These are phyloP conservation scores for Erpobdella octoculata DNA, from an alignment of 2,888 invertebrate genomes.

Conservation along the genomic window DNA sequence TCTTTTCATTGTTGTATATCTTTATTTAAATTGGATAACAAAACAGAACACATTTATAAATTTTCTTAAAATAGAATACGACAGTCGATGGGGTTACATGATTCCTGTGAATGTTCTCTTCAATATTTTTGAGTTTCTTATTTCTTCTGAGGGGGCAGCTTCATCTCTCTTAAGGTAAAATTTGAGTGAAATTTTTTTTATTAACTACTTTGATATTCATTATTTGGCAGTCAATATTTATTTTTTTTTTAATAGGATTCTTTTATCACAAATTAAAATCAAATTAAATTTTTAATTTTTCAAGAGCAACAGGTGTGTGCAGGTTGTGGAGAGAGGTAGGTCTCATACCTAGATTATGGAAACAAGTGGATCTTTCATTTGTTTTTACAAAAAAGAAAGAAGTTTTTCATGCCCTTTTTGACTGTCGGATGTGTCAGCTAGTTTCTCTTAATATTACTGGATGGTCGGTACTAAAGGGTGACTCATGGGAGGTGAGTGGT, in stretches of 20 bases:
- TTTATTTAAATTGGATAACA: too few relatives aligned
- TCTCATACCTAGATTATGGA: not conserved
- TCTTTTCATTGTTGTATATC: too few relatives aligned
- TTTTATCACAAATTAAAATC: too few relatives aligned
- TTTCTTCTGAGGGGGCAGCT: not conserved
- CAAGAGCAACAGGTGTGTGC: not conserved
- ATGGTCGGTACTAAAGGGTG: not conserved
- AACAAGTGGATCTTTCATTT: not conserved
- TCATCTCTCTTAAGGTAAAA: not conserved
- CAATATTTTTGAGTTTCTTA: not conserved
- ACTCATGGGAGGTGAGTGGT: constrained; percentile 1
- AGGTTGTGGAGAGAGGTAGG: not conserved
- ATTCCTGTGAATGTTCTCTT: not conserved
- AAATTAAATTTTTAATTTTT: too few relatives aligned
- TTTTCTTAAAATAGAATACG: too few relatives aligned
- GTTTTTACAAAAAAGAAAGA: not conserved
- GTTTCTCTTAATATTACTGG: not conserved
- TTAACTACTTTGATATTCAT: not conserved
- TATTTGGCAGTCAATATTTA: not conserved
- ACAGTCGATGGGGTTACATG: not conserved
- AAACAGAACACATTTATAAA: too few relatives aligned
- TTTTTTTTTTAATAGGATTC: not conserved
- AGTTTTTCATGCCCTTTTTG: not conserved
- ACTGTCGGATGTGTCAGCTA: not conserved
- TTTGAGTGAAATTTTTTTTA: not conserved